These are phyloP conservation scores for Anthonomus grandis DNA, from an alignment of 1,140 invertebrate genomes.

Conservation along the genomic window DNA sequence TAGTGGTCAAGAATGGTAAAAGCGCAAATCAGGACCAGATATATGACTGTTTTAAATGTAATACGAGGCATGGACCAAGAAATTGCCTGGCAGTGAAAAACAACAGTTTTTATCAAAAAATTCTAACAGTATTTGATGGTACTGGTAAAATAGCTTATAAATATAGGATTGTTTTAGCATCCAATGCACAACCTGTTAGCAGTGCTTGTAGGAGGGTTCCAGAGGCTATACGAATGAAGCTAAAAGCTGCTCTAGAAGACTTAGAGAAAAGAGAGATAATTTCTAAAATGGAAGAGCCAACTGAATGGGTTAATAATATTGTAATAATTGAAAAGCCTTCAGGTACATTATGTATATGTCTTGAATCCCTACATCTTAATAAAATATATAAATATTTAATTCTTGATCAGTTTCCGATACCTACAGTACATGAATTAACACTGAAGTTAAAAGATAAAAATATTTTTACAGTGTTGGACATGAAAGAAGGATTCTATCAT, in stretches of 20 bases:
- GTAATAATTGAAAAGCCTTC: constrained; percentile 20
- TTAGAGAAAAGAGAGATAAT: too few relatives aligned
- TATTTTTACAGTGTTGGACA: constrained; percentile 50
- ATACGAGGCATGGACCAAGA: background rate
- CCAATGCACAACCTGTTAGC: background rate
- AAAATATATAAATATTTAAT: constrained; percentile 11
- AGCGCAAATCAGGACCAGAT: background rate
- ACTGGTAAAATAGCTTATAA: too few relatives aligned
- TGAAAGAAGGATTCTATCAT: constrained; percentile 45
- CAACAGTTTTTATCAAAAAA: background rate
- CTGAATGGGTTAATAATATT: constrained; percentile 5
- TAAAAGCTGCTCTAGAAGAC: background rate
- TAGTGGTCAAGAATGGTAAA: background rate
- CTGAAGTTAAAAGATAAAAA: constrained; percentile 41
- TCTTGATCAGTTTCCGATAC: constrained; percentile 19
- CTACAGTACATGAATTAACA: constrained; percentile 45
- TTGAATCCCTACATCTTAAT: constrained; percentile 19
- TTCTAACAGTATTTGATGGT: background rate
- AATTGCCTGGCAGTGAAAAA: background rate
- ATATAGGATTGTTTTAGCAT: background rate
- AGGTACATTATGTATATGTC: constrained; percentile 16
- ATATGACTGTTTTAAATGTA: background rate
- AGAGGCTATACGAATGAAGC: background rate
- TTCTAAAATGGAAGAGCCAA: background rate
- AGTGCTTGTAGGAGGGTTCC: background rate